Evolutionary conservation across 2,888 invertebrate species (phyloP).

Genomic region (Platycheirus albimanus): DNA sequence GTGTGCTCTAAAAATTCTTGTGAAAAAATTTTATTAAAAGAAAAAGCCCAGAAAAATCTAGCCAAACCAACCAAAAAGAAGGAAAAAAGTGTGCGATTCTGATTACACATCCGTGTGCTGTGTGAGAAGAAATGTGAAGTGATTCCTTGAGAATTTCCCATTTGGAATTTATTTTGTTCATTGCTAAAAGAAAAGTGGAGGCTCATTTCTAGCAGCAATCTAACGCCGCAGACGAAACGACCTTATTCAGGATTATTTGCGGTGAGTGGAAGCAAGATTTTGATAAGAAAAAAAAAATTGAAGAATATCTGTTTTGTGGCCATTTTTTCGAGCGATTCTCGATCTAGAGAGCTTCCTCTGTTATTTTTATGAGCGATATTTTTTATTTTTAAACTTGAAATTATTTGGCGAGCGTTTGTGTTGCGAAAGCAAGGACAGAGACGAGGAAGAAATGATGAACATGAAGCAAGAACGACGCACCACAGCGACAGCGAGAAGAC

Average conservation of each 20-base stretch:
- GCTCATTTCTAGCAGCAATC: slow-evolving; percentile 5
- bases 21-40: slow-evolving; percentile 24
- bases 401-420: slow-evolving; percentile 65
- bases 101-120: slow-evolving; percentile 64
- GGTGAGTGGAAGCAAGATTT: slow-evolving; percentile 38
- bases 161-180: slow-evolving; percentile 35
- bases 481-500: slow-evolving; percentile 26
- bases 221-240: slow-evolving; percentile 21
- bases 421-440: slow-evolving; percentile 11
- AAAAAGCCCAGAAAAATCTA: slow-evolving; percentile 50
- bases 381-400: slow-evolving; percentile 72
- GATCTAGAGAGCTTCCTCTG: slow-evolving; percentile 50
- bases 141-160: slow-evolving; percentile 48
- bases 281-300: too few relatives aligned
- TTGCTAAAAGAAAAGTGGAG: slow-evolving; percentile 19
- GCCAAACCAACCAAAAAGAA: slow-evolving; percentile 44
- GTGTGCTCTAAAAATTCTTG: slow-evolving; percentile 27
- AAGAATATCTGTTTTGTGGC: slow-evolving; percentile 36
- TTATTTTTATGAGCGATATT: slow-evolving; percentile 61
- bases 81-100: slow-evolving; percentile 13
- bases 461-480: slow-evolving; percentile 41
- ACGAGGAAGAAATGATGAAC: background rate
- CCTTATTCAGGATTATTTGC: slow-evolving; percentile 26
- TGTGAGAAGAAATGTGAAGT: slow-evolving; percentile 68
- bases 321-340: slow-evolving; percentile 19